A percentile compares a stretch with the other conserved stretches of the same genome.
phyloP scores from a whole-genome alignment of 2,797 vertebrate species.

The Presbytis comata region DNA sequence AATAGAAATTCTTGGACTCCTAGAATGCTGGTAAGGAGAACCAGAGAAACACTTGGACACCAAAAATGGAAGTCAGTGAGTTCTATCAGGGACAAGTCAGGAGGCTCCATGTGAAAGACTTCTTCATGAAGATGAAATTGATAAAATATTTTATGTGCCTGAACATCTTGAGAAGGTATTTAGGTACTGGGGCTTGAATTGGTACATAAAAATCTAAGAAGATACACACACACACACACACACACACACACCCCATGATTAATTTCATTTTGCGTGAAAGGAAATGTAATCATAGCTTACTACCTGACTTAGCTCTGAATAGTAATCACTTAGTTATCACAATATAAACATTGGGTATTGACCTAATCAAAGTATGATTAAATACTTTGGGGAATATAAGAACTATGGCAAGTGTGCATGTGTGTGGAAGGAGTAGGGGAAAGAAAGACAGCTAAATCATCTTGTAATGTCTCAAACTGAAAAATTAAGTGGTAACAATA shows the following conservation, averaged over 20 bases:
- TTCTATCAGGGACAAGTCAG: neutral
- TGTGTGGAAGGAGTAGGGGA: neutral
- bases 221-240: neutral
- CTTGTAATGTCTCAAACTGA: neutral
- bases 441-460: neutral
- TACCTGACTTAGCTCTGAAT: neutral
- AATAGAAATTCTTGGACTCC: neutral
- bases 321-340: neutral
- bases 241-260: neutral
- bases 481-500: neutral
- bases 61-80: neutral
- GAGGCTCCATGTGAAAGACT: neutral
- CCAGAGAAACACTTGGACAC: neutral
- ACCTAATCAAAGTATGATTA: neutral
- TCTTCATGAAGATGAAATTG: neutral
- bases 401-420: neutral
- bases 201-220: neutral
- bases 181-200: neutral
- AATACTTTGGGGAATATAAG: neutral
- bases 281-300: neutral
- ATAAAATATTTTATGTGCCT: neutral
- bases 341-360: neutral
- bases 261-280: neutral
- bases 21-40: neutral
- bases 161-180: neutral